Evolutionary conservation across 64 coral and sea anemone genomes (phyloP), one percentile per base, ranked within the genome.

Genomic region (Dendrophyllia cribrosa): DNA sequence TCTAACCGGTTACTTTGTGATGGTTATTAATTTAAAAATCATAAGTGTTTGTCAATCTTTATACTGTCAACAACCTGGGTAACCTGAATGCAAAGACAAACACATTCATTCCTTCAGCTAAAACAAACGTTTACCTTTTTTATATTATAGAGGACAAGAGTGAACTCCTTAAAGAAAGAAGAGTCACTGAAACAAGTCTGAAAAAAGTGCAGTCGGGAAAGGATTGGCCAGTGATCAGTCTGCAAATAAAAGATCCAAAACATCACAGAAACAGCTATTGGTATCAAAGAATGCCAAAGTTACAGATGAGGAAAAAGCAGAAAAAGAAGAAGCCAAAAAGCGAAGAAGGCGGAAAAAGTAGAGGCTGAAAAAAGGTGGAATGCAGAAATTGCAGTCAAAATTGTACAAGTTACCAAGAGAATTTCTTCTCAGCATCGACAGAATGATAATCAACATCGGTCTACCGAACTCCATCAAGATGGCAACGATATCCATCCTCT

Each of bases 91-190:
- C 11, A 59, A 79, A 59, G 22, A 44, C 55, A 79, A 79, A 44
- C 0, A 13, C n/a, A 26, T 26, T 79, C 3, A 15, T 25, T 43
- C 10, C 21, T 49, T 79, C 25, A 59, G 59, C 76, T 56, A 79
- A 25, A 56, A n/a, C 52, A 59, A 43, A 79, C 51, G 6, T 55
- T 55, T 79, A 13, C 21, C 52, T 52, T 69, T 79, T 81, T 91
- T 81, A 49, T 68, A 69, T 82, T 72, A 11, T 70, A 82, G 76
- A 91, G 58, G 77, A 91, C 62, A 81, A 91, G 77, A 91, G 68
- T 53, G 3, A 43, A 51, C 88, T 91, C 77, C 88, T 91, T 65
- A 91, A 81, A 78, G 66, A 91, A 79, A 82, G 66, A 58, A 16
- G 65, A 72, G 73, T 7, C 25, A 51, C 82, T 4, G 88, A 91